A percentile compares a stretch with the other conserved stretches of the same genome.
These are phyloP conservation scores for Trypoxylus dichotomus DNA, from an alignment of 1,140 invertebrate genomes.

Conservation along the genomic window DNA sequence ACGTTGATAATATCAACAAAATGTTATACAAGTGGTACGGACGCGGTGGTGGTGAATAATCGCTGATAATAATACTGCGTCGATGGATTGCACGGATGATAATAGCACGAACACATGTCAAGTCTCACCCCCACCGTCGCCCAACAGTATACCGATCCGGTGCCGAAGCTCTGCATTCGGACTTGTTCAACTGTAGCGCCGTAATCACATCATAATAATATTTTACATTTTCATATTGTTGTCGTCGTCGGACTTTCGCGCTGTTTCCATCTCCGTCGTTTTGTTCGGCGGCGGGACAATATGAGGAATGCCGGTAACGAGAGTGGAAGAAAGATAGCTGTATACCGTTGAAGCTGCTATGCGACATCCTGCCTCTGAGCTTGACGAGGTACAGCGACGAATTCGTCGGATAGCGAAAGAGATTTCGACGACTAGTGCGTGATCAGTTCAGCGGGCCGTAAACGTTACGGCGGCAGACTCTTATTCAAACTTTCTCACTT, in stretches of 20 bases:
- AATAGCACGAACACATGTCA: conserved; percentile 37
- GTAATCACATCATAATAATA: conserved; percentile 50
- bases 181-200: conserved; percentile 40
- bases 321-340: neutral
- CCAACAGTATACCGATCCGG: neutral
- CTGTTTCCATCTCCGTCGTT: conserved; percentile 9
- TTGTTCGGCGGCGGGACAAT: neutral
- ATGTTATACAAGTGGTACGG: neutral
- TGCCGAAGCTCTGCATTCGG: conserved; percentile 33
- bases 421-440: neutral
- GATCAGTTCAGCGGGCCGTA: neutral
- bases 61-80: conserved; percentile 25
- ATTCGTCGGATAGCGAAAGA: neutral
- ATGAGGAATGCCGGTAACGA: neutral
- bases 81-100: conserved; percentile 27
- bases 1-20: neutral
- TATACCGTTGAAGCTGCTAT: neutral
- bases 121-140: conserved; percentile 42
- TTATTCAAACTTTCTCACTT: neutral
- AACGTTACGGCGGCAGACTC: neutral
- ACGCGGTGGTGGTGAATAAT: conserved; percentile 12
- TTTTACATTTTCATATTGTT: conserved; percentile 47
- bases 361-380: neutral
- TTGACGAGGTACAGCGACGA: neutral
- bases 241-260: conserved; percentile 36